Base-by-base conservation (phyloP, 2,113 vertebrate genomes). In the Hoplias malabaricus region DNA sequence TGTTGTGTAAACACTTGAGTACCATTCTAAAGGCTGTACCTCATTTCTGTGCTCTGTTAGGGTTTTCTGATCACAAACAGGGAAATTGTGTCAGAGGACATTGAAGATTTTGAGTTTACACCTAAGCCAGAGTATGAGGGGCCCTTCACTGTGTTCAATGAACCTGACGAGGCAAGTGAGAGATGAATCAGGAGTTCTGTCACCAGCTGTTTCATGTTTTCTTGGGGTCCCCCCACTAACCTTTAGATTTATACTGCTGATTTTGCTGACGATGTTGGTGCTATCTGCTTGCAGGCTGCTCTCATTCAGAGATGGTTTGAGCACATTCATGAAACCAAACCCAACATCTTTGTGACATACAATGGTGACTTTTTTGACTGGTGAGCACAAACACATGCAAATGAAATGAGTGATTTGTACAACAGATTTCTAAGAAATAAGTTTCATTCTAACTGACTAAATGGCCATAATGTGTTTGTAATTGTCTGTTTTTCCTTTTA, bases 361-460 rank as follows among this genome's bases (percentile, higher is more conserved):
- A 99, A 99, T 0, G 98, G 98, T 72, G 98, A 99, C 85, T 99
- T 97, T 86, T 99, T 99, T 91, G 98, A 99, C 88, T 99, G 98
- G 98, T 98, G 86, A 94, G 94, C 57, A 21, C 7, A 13, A 27
- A 63, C 56, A n/a, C 48, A 23, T 53, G 27, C 29, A n/a, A n/a
- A 5, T 14, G 5, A 34, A 0, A 40, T 11, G n/a, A n/a, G n/a
- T n/a, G n/a, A n/a, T n/a, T n/a, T n/a, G n/a, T n/a, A n/a, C n/a
- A n/a, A n/a, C n/a, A n/a, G n/a, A n/a, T n/a, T n/a, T n/a, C n/a
- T n/a, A n/a, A n/a, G n/a, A n/a, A n/a, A n/a, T n/a, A n/a, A n/a
- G n/a, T n/a, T n/a, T n/a, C n/a, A n/a, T n/a, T n/a, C n/a, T n/a
- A n/a, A n/a, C n/a, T n/a, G n/a, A n/a, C n/a, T n/a, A n/a, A n/a